Base-by-base conservation (phyloP, 2,113 vertebrate species). In the Drymodes brunneopygia region DNA sequence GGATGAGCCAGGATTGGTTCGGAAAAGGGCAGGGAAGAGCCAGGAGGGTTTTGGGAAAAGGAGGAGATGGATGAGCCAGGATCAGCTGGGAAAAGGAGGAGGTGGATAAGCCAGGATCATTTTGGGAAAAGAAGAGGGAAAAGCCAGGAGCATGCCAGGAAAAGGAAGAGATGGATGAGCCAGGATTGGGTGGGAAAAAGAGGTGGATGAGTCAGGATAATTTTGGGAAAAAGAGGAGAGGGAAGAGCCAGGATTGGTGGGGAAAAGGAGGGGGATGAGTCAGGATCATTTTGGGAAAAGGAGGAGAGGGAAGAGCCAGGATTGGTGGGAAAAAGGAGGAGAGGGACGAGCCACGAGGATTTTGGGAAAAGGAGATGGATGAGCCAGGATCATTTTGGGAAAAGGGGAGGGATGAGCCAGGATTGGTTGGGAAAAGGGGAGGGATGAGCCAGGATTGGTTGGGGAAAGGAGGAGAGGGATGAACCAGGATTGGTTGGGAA, bases 11-110 rank as follows among this genome's bases (percentile, higher is more conserved):
- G 51, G 10, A 53, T 17, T 7, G 10, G 3, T 31, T 54, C 9
- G 50, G 50, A 17, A 53, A 53, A 31, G 11, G 53, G 18, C 13
- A 53, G 10, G 51, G 28, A 31, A 11, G 9, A 27, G 24, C 14
- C 15, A 28, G 50, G 25, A 28, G 11, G 4, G 7, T 45, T 45
- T 51, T 99, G 50, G 50, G 23, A 28, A 51, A n/a, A 56, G 33
- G 31, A 56, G 33, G 31, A 33, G 53, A 56, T n/a, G 31, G 21
- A 57, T 10, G 66, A 36, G 13, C 33, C 24, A 36, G n/a, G 45
- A 38, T 19, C 11, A 54, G 3, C 2, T 28, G 10, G 42, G 42
- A 25, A n/a, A 47, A 45, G 15, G 15, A 18, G 29, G 25, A 42
- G 2, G 8, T n/a, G n/a, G 64, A 58, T 25, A 7, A 36, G 15